These are phyloP conservation scores for Lepidurus apus DNA, from an alignment of 1,140 invertebrate genomes.

Conservation along the genomic window DNA sequence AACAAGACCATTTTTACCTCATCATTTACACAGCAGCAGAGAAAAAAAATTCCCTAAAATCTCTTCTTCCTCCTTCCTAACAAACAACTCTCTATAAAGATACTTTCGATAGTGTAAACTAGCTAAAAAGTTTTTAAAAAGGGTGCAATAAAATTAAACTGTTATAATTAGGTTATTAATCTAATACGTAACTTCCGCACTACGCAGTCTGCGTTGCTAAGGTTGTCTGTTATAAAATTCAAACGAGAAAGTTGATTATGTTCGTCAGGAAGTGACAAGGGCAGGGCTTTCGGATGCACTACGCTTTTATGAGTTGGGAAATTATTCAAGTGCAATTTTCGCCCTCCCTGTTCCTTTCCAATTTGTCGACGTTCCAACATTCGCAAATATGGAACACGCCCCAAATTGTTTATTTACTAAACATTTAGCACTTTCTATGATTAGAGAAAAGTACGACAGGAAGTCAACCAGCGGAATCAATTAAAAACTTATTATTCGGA, in stretches of 20 bases:
- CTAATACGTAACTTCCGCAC: neutral
- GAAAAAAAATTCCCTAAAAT: no score
- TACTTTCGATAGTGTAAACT: no score
- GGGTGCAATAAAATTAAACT: neutral
- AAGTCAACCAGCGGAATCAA: no score
- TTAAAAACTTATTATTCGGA: no score
- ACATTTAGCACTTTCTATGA: no score
- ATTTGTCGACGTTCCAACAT: neutral
- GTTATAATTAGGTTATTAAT: neutral
- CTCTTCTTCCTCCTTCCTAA: no score
- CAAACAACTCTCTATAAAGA: no score
- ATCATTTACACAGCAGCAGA: neutral
- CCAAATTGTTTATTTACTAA: neutral
- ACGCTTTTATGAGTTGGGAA: neutral
- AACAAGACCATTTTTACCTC: neutral
- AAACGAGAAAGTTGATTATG: slow-evolving; percentile 1
- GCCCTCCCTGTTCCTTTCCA: neutral
- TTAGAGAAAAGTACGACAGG: no score
- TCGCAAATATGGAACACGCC: neutral
- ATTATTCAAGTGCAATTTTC: neutral
- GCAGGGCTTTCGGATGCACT: neutral
- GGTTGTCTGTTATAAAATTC: neutral
- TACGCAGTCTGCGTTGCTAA: neutral
- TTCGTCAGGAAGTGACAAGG: neutral
- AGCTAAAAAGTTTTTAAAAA: no score